These are phyloP conservation scores for Hylaeus volcanicus DNA, from an alignment of 1,140 invertebrate species.

Conservation along the genomic window DNA sequence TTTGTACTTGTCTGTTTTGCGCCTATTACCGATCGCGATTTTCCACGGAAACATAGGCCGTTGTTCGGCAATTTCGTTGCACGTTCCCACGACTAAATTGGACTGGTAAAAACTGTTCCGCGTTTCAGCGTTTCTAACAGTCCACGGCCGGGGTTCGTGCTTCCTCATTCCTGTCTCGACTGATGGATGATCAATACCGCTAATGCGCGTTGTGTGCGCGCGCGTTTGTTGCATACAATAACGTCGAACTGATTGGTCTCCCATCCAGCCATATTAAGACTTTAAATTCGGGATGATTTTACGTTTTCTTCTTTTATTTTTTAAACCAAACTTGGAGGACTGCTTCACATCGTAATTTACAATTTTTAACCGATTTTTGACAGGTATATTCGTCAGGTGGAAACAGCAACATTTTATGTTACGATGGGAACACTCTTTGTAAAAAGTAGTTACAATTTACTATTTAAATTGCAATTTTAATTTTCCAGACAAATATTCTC, in stretches of 20 bases:
- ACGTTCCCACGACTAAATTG: constrained; percentile 9
- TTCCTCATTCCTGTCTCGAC: background rate
- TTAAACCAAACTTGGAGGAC: no score
- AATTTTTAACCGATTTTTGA: no score
- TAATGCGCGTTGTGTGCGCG: background rate
- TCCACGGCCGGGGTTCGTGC: no score
- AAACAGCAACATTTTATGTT: no score
- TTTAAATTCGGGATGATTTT: background rate
- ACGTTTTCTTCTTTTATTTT: no score
- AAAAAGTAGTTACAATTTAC: no score
- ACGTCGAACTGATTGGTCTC: background rate
- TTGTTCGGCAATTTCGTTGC: background rate
- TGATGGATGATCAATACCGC: background rate
- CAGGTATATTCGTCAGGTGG: no score
- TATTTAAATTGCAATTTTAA: no score
- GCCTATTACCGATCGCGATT: constrained; percentile 5
- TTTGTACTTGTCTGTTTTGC: background rate
- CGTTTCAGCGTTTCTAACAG: background rate
- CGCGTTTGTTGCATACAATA: background rate
- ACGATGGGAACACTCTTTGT: no score
- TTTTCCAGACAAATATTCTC: no score
- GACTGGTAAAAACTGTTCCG: background rate
- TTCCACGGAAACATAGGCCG: background rate
- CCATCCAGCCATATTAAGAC: background rate
- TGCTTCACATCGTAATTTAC: no score